Evolutionary conservation across 2,888 invertebrate species (phyloP).

Genomic region (Eretmocerus hayati): DNA sequence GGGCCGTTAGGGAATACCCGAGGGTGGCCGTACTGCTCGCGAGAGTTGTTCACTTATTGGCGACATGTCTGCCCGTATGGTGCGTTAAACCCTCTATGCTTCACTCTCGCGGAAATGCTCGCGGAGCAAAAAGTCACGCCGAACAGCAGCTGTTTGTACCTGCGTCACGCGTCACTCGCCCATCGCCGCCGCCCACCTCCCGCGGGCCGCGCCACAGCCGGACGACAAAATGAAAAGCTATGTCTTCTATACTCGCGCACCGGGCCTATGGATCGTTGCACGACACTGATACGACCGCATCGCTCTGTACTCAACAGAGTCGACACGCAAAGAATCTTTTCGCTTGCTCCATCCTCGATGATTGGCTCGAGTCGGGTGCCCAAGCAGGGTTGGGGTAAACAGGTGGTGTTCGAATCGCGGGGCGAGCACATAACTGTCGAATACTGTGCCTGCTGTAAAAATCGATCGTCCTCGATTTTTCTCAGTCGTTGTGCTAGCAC

Average conservation of each 20-base stretch:
- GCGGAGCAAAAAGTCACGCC: background rate
- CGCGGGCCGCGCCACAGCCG: no score
- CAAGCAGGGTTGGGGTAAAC: slow-evolving; percentile 32
- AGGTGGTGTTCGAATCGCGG: slow-evolving; percentile 44
- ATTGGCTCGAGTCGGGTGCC: no score
- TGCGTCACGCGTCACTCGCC: background rate
- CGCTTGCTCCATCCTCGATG: no score
- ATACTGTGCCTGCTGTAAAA: slow-evolving; percentile 45
- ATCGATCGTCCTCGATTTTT: slow-evolving; percentile 39
- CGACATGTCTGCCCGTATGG: slow-evolving; percentile 46
- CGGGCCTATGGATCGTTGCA: no score
- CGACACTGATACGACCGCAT: no score
- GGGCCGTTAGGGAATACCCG: background rate
- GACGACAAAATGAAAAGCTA: no score
- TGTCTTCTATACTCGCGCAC: no score
- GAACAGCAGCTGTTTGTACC: slow-evolving; percentile 13
- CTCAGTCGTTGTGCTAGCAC: no score
- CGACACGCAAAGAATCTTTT: no score
- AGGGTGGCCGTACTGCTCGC: slow-evolving; percentile 17
- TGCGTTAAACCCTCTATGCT: slow-evolving; percentile 15
- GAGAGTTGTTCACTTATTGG: slow-evolving; percentile 48
- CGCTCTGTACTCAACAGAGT: no score
- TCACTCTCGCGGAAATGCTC: background rate
- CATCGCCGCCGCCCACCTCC: no score
- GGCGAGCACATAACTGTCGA: slow-evolving; percentile 41